Conservation (phyloP, 1,140 invertebrate species). For the Cyrtorhinus lividipennis region DNA sequence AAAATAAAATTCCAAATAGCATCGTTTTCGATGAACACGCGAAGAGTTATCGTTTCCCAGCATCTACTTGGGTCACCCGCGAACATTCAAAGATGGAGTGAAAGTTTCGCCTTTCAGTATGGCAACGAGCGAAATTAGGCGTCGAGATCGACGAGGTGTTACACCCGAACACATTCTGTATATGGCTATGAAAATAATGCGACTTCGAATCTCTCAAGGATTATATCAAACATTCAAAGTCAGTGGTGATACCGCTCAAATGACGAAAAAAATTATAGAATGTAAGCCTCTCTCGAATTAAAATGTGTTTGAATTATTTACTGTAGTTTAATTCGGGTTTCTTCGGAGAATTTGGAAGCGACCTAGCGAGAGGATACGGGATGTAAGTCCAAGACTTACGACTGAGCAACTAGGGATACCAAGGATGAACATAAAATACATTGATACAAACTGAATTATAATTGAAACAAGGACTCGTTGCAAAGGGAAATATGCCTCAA, state of each 20-base stretch:
- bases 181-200: not conserved
- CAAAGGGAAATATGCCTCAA: too few relatives aligned
- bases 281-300: too few relatives aligned
- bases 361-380: too few relatives aligned
- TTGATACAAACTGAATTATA: too few relatives aligned
- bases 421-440: too few relatives aligned
- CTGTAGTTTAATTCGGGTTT: too few relatives aligned
- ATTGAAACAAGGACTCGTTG: too few relatives aligned
- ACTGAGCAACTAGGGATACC: too few relatives aligned
- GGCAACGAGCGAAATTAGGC: not conserved
- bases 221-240: conserved; percentile 25
- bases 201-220: conserved; percentile 16
- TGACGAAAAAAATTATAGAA: conserved; percentile 23
- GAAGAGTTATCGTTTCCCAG: not conserved
- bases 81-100: not conserved
- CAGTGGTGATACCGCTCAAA: conserved; percentile 21
- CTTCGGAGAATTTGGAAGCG: too few relatives aligned
- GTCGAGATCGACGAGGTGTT: not conserved
- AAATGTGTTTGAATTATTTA: too few relatives aligned
- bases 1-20: not conserved
- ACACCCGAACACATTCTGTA: not conserved
- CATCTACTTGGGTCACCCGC: not conserved
- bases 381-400: too few relatives aligned
- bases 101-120: not conserved
- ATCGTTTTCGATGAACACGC: not conserved